A percentile compares a stretch with the other conserved stretches of the same genome.
These are phyloP conservation scores for Amphimedon queenslandica DNA, from an alignment of 37 sponge, comb jelly and placozoan species.

Conservation along the genomic window DNA sequence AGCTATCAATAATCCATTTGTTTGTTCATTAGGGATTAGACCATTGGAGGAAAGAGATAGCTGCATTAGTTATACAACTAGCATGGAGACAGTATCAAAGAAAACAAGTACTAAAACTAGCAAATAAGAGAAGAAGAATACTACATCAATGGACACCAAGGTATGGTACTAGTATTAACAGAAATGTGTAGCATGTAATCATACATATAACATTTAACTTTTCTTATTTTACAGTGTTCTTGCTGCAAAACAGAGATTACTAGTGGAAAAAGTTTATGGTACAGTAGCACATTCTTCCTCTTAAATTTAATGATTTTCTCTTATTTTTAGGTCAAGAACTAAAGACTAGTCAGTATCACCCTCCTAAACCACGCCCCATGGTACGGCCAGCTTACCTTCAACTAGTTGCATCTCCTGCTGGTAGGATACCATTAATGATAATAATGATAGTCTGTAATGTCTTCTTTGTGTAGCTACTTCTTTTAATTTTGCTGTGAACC, in stretches of 20 bases:
- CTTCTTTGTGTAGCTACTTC: slow-evolving; percentile 80
- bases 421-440: slow-evolving; percentile 27
- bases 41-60: slow-evolving; percentile 85
- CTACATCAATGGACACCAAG: slow-evolving; percentile 89
- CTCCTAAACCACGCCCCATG: slow-evolving; percentile 78
- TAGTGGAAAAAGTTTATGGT: slow-evolving; percentile 79
- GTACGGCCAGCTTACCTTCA: slow-evolving; percentile 81
- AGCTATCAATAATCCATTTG: not conserved
- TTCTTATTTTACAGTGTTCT: slow-evolving; percentile 36
- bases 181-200: no score
- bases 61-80: slow-evolving; percentile 91
- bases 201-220: not conserved
- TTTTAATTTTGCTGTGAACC: slow-evolving; percentile 87
- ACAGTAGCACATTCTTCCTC: no score
- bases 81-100: slow-evolving; percentile 87
- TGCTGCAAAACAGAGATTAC: slow-evolving; percentile 75
- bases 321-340: slow-evolving; percentile 67
- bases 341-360: slow-evolving; percentile 53
- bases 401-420: slow-evolving; percentile 79
- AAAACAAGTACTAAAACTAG: slow-evolving; percentile 37
- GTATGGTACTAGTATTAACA: not conserved
- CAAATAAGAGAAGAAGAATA: slow-evolving; percentile 45
- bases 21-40: slow-evolving; percentile 35
- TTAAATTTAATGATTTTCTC: no score
- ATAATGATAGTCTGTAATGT: no score